Evolutionary conservation across 2,888 invertebrate species (phyloP).

Genomic region (Hyalella azteca): DNA sequence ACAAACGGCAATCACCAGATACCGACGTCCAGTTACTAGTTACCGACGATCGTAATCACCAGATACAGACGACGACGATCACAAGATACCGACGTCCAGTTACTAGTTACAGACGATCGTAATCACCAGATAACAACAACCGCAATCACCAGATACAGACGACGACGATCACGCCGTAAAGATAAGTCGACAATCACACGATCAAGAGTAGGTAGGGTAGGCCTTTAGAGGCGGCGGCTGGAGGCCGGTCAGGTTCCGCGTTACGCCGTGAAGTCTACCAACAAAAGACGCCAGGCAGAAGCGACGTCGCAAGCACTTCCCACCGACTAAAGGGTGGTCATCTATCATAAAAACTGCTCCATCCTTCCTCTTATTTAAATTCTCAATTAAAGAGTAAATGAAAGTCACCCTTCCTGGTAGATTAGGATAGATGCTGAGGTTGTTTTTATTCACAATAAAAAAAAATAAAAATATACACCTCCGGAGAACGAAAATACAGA

Average conservation of each 20-base stretch:
- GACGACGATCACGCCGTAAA: too few relatives aligned
- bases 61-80: too few relatives aligned
- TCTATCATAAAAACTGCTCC: constrained; percentile 16
- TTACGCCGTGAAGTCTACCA: background rate
- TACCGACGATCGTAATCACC: too few relatives aligned
- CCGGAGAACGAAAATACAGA: background rate
- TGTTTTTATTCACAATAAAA: background rate
- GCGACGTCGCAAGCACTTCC: background rate
- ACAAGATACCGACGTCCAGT: too few relatives aligned
- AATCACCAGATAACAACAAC: too few relatives aligned
- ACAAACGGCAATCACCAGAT: too few relatives aligned
- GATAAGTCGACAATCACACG: too few relatives aligned
- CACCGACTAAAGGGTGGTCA: constrained; percentile 23
- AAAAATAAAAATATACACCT: background rate
- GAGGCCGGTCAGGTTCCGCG: background rate
- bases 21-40: too few relatives aligned
- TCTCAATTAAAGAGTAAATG: background rate
- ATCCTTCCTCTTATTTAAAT: constrained; percentile 33
- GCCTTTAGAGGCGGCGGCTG: background rate
- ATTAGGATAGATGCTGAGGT: background rate
- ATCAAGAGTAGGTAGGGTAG: too few relatives aligned
- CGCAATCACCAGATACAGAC: too few relatives aligned
- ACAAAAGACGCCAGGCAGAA: background rate
- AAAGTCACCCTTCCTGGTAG: background rate
- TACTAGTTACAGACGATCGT: too few relatives aligned